These are phyloP conservation scores for Exaiptasia diaphana DNA, from an alignment of 64 coral and sea anemone species.

Conservation along the genomic window DNA sequence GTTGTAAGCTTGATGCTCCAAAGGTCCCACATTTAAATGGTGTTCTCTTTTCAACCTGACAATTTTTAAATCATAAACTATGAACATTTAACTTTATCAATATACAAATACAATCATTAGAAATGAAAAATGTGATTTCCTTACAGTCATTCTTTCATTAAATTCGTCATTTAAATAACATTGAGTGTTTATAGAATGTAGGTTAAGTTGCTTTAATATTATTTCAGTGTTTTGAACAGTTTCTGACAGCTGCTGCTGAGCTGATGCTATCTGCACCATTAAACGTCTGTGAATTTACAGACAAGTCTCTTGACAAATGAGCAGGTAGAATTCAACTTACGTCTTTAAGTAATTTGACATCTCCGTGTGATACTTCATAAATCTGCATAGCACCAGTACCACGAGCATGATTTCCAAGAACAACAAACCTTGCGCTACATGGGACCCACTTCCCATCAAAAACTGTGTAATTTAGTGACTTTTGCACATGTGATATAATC, in stretches of 20 bases:
- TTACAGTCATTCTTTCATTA: too few relatives aligned
- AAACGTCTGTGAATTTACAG: too few relatives aligned
- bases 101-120: neutral
- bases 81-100: neutral
- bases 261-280: too few relatives aligned
- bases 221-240: too few relatives aligned
- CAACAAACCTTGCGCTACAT: conserved; percentile 94
- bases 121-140: too few relatives aligned
- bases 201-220: too few relatives aligned
- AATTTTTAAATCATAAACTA: neutral
- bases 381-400: conserved; percentile 94
- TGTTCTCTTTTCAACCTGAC: conserved; percentile 89
- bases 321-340: too few relatives aligned
- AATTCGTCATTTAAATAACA: too few relatives aligned
- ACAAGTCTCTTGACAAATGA: too few relatives aligned
- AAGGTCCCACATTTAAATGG: conserved; percentile 97
- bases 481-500: conserved; percentile 81
- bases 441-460: conserved; percentile 92
- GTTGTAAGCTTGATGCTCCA: conserved; percentile 79
- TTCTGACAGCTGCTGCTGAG: too few relatives aligned
- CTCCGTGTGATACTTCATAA: conserved; percentile 89
- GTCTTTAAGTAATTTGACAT: conserved; percentile 79
- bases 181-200: too few relatives aligned
- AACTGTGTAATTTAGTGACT: conserved; percentile 76
- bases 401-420: conserved; percentile 70